These are phyloP conservation scores for Characodon lateralis DNA, from an alignment of 2,797 vertebrate genomes.

Conservation along the genomic window DNA sequence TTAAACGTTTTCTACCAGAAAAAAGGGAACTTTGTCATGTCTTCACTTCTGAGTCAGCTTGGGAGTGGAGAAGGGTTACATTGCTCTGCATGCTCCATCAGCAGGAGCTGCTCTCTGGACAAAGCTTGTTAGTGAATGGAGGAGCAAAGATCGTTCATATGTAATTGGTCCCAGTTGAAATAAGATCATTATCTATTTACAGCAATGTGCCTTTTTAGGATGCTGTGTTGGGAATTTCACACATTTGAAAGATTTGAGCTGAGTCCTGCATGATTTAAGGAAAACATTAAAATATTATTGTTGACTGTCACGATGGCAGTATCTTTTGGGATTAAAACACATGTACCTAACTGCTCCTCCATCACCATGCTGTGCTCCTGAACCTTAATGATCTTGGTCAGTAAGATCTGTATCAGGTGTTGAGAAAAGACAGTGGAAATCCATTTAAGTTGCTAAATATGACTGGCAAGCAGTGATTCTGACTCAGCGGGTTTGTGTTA, in stretches of 20 bases:
- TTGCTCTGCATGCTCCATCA: not conserved
- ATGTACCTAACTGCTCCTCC: not conserved
- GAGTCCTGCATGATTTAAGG: not conserved
- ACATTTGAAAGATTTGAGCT: not conserved
- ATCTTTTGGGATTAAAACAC: not conserved
- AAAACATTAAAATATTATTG: not conserved
- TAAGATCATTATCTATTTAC: conserved; percentile 18
- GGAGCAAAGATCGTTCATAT: not conserved
- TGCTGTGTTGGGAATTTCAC: not conserved
- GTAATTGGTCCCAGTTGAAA: not conserved
- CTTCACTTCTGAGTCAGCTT: conserved; percentile 15
- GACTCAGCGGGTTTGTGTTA: not conserved
- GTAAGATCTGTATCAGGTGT: too few relatives aligned
- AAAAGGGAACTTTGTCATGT: conserved; percentile 31
- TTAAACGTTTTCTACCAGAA: conserved; percentile 25
- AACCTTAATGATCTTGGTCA: too few relatives aligned
- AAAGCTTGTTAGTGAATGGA: conserved; percentile 5
- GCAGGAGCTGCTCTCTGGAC: not conserved
- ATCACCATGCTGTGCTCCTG: not conserved
- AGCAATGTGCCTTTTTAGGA: not conserved
- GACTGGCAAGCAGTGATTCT: too few relatives aligned
- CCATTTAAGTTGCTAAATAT: too few relatives aligned
- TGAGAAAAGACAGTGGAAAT: too few relatives aligned
- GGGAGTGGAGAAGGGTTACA: not conserved
- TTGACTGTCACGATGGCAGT: not conserved